Conservation (phyloP, 1,140 invertebrate species). For the Trichonephila inaurata region DNA sequence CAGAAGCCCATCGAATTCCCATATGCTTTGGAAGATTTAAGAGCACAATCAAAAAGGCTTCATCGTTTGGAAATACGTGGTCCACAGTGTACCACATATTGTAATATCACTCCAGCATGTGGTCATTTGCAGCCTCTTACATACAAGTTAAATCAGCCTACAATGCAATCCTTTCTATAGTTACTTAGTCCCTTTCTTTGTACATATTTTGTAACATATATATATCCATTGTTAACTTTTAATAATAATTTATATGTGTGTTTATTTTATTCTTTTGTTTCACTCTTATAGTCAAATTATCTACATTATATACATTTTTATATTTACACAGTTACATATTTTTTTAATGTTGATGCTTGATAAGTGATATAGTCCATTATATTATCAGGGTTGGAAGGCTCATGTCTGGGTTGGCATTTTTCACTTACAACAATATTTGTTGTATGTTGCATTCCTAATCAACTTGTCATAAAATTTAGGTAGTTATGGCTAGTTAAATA, state of each 20-base stretch:
- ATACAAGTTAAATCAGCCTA: slow-evolving; percentile 43
- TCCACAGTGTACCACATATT: slow-evolving; percentile 76
- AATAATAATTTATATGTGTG: background rate
- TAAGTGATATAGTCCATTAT: no score
- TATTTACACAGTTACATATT: no score
- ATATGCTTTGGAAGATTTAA: slow-evolving; percentile 77
- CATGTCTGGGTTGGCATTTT: no score
- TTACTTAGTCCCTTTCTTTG: background rate
- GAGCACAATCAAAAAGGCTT: slow-evolving; percentile 70
- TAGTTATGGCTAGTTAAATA: no score
- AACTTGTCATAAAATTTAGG: no score
- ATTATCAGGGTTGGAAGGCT: no score
- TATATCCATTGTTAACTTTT: background rate
- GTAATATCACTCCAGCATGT: slow-evolving; percentile 77
- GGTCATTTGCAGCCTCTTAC: slow-evolving; percentile 78
- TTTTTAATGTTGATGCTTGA: no score
- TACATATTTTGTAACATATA: slow-evolving; percentile 46
- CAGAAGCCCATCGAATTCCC: slow-evolving; percentile 76
- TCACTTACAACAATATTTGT: no score
- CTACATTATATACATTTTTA: no score
- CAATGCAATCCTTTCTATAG: slow-evolving; percentile 76
- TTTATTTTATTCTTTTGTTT: background rate
- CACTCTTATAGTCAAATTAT: no score
- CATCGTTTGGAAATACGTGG: slow-evolving; percentile 78
- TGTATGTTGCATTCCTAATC: no score